Evolutionary conservation across 2,113 vertebrate species (phyloP), one percentile per base, ranked within the genome.

Genomic region (Emydocephalus ijimae): DNA sequence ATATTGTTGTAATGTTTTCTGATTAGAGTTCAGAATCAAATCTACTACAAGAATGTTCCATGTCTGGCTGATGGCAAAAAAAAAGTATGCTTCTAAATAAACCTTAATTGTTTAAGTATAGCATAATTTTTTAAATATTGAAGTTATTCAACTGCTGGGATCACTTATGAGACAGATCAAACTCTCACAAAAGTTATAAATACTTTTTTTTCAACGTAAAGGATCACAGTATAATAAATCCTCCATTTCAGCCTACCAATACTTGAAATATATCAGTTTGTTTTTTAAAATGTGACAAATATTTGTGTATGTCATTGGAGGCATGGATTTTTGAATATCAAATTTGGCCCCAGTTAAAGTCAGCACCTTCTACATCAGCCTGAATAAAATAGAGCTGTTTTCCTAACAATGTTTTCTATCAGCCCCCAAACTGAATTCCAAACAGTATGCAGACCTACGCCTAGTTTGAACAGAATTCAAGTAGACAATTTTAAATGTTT

Each of bases 1-100:
- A 95, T 96, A 95, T 96, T 97, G 90, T 88, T 91, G 90, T 64
- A 95, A 95, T 95, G 94, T 95, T 94, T 96, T 94, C 94, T 81
- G 89, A 95, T 96, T 96, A 94, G 95, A 95, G n/a, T 93, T 89
- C 87, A 18, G 59, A 91, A 92, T 90, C 92, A 93, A 92, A 95
- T 92, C 45, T 11, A 0, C 92, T 91, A 1, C 91, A 93, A 92
- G 0, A 0, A 14, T 18, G 1, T 90, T 74, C 39, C 64, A 87
- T 1, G 18, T 7, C 0, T 0, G 88, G 50, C 64, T 92, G 87
- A 90, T 23, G 8, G 45, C 45, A 45, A 45, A 45, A 45, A 45
- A 5, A 45, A 45, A 5, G 45, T 45, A 59, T 90, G 54, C 1
- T 15, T 85, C 88, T 57, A 61, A 91, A 50, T 39, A 29, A 0